Conservation (phyloP, 2,888 invertebrate genomes). For the Scrobipalpa costella region DNA sequence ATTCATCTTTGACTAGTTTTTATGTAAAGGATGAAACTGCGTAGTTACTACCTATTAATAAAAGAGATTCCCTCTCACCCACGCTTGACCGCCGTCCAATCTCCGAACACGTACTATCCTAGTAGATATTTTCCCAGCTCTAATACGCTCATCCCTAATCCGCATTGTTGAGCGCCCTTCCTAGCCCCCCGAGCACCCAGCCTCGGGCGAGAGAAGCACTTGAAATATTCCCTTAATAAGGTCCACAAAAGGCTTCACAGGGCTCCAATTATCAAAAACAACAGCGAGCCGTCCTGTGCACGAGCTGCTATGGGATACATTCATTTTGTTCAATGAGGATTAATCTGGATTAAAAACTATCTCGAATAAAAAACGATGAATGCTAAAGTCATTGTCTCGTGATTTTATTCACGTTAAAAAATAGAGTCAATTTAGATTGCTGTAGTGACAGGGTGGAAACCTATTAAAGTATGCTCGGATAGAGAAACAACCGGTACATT, state of each 20-base stretch:
- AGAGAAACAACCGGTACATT: no score
- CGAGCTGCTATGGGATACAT: slow-evolving; percentile 23
- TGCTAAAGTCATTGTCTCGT: no score
- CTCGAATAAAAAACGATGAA: neutral
- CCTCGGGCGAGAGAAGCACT: slow-evolving; percentile 44
- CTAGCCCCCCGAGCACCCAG: slow-evolving; percentile 13
- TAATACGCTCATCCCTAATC: neutral
- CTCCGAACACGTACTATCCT: no score
- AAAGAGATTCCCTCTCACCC: no score
- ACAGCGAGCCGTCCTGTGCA: slow-evolving; percentile 34
- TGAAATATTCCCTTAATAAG: slow-evolving; percentile 57
- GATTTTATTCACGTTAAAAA: no score
- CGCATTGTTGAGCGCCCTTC: slow-evolving; percentile 35
- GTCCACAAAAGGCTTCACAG: slow-evolving; percentile 46
- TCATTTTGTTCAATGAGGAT: slow-evolving; percentile 7
- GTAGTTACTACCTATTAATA: neutral
- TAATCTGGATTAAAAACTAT: neutral
- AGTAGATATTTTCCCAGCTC: neutral
- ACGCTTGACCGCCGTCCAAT: no score
- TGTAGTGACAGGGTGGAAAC: no score
- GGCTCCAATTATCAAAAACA: slow-evolving; percentile 61
- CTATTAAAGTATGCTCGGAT: no score
- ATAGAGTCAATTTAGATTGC: no score
- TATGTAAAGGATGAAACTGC: no score
- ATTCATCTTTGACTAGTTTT: no score